These are phyloP conservation scores for Acipenser ruthenus DNA, from an alignment of 2,797 vertebrate species.

Conservation along the genomic window DNA sequence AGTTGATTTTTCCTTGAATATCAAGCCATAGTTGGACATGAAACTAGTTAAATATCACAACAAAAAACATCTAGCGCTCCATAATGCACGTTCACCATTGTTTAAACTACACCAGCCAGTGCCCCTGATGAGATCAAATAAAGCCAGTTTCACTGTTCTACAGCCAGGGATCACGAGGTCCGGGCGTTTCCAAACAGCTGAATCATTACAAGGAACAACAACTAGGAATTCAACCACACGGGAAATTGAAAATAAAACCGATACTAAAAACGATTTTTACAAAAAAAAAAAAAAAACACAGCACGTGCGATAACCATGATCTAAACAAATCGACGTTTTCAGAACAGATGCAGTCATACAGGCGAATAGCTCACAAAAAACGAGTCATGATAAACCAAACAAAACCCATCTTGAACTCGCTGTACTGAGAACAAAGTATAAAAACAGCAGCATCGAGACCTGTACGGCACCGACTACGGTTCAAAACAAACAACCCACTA, in stretches of 20 bases:
- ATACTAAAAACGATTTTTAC: conserved; percentile 6
- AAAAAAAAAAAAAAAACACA: neutral
- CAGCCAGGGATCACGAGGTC: conserved; percentile 42
- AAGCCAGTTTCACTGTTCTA: neutral
- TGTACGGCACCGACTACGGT: too few species aligned
- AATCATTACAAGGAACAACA: conserved; percentile 26
- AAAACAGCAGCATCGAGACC: too few species aligned
- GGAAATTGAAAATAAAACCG: conserved; percentile 18
- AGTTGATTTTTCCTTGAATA: too few species aligned
- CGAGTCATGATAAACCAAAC: neutral
- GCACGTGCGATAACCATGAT: neutral
- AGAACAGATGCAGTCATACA: neutral
- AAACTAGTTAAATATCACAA: conserved; percentile 8
- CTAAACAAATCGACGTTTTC: neutral
- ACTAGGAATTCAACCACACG: conserved; percentile 23
- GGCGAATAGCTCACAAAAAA: neutral
- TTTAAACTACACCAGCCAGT: too few species aligned
- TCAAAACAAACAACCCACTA: too few species aligned
- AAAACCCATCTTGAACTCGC: neutral
- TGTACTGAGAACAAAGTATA: too few species aligned
- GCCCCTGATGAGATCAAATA: neutral
- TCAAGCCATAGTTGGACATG: neutral
- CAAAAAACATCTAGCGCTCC: neutral
- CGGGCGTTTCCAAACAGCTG: conserved; percentile 2
- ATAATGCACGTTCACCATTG: too few species aligned